These are phyloP conservation scores for Steinernema khuongi DNA, from an alignment of 1,140 invertebrate species.

Conservation along the genomic window DNA sequence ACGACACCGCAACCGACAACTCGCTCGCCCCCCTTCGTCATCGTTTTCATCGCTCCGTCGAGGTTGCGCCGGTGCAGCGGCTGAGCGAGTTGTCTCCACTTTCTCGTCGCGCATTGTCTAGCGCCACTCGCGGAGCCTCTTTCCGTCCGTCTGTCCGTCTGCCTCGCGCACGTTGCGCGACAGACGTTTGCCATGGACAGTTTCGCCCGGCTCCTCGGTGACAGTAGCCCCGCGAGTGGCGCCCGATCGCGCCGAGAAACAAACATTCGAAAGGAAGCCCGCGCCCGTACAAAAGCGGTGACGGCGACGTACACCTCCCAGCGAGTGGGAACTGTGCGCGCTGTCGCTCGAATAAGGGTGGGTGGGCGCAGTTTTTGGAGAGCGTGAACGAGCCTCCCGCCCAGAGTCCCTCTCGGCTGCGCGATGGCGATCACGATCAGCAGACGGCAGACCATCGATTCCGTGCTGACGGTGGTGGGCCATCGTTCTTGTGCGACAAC, in stretches of 20 bases:
- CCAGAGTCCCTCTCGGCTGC: too few species aligned
- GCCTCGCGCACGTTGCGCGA: too few species aligned
- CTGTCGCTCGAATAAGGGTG: too few species aligned
- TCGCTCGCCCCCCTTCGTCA: not conserved
- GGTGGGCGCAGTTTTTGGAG: too few species aligned
- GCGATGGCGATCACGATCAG: not conserved
- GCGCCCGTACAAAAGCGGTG: too few species aligned
- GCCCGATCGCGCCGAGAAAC: not conserved
- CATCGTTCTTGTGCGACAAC: not conserved
- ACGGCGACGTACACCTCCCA: too few species aligned
- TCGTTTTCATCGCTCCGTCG: not conserved
- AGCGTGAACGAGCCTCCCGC: too few species aligned
- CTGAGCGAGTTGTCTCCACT: not conserved
- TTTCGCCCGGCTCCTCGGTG: too few species aligned
- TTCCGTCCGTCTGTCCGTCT: not conserved
- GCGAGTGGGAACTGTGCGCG: too few species aligned
- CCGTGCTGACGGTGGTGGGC: not conserved
- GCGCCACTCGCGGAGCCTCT: not conserved
- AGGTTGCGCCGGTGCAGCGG: not conserved
- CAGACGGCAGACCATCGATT: not conserved
- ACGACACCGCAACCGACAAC: not conserved
- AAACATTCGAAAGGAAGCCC: too few species aligned
- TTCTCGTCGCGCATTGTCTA: not conserved
- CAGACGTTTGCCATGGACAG: too few species aligned
- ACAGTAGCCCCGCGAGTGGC: not conserved